Evolutionary conservation across 2,888 invertebrate species (phyloP).

Genomic region (Adelognathus sp.): DNA sequence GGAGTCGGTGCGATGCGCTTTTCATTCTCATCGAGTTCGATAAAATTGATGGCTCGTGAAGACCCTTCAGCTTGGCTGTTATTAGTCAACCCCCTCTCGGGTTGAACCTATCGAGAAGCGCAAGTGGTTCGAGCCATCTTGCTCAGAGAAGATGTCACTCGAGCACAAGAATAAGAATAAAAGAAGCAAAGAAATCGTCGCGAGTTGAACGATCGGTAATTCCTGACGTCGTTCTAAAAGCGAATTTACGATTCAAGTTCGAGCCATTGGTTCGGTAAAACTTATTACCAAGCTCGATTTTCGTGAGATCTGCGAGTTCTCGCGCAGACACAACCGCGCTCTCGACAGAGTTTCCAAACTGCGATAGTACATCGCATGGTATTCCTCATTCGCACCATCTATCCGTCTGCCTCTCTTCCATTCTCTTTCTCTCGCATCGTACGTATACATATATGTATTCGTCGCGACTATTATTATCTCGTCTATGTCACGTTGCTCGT

Average conservation of each 20-base stretch:
- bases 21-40: conserved; percentile 30
- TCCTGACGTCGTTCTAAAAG: conserved; percentile 39
- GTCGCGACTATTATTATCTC: conserved; percentile 32
- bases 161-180: neutral
- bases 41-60: conserved; percentile 54
- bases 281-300: conserved; percentile 7
- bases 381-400: conserved; percentile 11
- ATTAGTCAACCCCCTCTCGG: neutral
- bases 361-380: conserved; percentile 20
- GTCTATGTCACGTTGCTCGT: neutral
- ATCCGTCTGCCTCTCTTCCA: neutral
- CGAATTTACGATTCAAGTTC: conserved; percentile 44
- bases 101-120: neutral
- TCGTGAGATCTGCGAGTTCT: neutral
- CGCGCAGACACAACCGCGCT: neutral
- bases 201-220: conserved; percentile 26
- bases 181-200: neutral
- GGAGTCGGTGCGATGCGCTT: conserved; percentile 20
- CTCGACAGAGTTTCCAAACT: conserved; percentile 16
- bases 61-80: conserved; percentile 9
- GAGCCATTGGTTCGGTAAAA: neutral
- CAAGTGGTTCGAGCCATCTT: neutral
- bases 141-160: neutral
- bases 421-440: neutral
- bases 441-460: too few species aligned